Evolutionary conservation across 2,888 invertebrate species (phyloP).

Genomic region (Entomobrya proxima): DNA sequence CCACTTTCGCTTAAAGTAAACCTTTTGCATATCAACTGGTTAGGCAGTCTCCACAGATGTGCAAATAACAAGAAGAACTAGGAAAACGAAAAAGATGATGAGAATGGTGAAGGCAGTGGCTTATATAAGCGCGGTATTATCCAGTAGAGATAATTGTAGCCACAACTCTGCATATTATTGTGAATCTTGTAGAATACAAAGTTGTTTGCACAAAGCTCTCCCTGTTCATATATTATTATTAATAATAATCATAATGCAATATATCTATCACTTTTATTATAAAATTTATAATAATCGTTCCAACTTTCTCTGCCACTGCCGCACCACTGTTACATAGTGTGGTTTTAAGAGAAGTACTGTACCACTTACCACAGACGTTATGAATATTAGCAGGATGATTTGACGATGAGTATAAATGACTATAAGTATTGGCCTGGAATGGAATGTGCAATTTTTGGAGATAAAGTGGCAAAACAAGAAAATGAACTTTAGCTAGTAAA

Average conservation of each 20-base stretch:
- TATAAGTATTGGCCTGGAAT: too few relatives aligned
- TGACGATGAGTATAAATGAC: conserved; percentile 22
- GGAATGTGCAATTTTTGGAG: not conserved
- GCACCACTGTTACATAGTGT: not conserved
- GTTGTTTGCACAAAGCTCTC: conserved; percentile 1
- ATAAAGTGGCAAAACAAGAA: conserved; percentile 42
- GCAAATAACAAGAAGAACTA: too few relatives aligned
- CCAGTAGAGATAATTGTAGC: too few relatives aligned
- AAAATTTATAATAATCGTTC: conserved; percentile 23
- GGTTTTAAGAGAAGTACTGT: too few relatives aligned
- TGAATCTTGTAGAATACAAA: not conserved
- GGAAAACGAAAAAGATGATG: too few relatives aligned
- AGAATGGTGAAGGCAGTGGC: not conserved
- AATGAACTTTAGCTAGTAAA: conserved; percentile 11
- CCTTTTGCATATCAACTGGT: too few relatives aligned
- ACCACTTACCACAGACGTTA: not conserved
- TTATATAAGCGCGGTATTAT: too few relatives aligned
- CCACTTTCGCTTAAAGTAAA: too few relatives aligned
- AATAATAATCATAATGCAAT: conserved; percentile 39
- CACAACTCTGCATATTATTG: not conserved
- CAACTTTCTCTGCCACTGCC: not conserved
- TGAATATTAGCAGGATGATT: conserved; percentile 52
- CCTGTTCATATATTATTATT: not conserved
- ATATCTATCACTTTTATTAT: conserved; percentile 19
- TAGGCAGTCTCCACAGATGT: too few relatives aligned